Evolutionary conservation across 2,797 vertebrate genomes (phyloP).

Genomic region (Hydrophis major): DNA sequence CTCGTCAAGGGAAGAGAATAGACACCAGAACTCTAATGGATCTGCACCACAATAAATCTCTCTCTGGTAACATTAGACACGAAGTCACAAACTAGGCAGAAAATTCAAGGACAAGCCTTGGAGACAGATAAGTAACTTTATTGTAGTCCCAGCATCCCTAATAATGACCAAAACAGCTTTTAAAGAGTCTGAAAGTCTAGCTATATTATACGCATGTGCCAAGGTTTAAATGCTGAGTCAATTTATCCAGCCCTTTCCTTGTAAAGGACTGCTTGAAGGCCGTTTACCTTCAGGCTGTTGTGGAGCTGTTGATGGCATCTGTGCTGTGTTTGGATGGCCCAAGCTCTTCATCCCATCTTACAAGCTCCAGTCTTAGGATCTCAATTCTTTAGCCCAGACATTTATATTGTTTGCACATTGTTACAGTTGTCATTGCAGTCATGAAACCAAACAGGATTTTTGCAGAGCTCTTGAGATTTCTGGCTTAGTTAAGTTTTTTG

Average conservation of each 20-base stretch:
- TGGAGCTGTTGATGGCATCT: neutral
- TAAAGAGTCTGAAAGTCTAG: neutral
- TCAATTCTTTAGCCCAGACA: slow-evolving; percentile 7
- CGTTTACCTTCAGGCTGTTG: neutral
- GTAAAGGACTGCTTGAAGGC: neutral
- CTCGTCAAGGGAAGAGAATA: neutral
- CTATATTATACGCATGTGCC: neutral
- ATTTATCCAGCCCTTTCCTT: neutral
- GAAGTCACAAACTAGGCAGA: neutral
- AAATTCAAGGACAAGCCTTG: neutral
- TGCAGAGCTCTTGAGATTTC: neutral
- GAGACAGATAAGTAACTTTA: neutral
- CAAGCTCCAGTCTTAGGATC: neutral
- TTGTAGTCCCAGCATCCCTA: neutral
- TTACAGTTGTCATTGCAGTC: neutral
- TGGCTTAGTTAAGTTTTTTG: slow-evolving; percentile 47
- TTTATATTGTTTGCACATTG: neutral
- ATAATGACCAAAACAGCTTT: neutral
- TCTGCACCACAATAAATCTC: neutral
- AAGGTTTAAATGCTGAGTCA: neutral
- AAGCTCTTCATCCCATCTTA: neutral
- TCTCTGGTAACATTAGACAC: neutral
- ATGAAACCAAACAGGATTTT: slow-evolving; percentile 7
- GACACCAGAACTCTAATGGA: fast-evolving
- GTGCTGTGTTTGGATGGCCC: neutral